Conservation (phyloP, 2,888 invertebrate genomes). For the Smittia aterrima region DNA sequence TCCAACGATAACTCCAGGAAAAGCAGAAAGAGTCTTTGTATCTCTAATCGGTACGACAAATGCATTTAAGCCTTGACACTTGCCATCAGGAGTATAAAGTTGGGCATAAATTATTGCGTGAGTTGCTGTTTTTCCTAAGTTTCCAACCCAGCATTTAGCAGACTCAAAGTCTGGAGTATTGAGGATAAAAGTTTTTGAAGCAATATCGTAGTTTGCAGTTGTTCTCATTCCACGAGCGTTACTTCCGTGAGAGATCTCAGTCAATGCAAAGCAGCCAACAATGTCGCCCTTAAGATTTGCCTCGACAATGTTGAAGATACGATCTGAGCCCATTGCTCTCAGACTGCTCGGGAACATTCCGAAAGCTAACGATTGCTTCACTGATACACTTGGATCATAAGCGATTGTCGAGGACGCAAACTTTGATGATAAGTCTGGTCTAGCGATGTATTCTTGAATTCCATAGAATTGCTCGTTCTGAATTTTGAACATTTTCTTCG, state of each 20-base stretch:
- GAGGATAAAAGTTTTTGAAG: slow-evolving; percentile 69
- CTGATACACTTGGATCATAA: slow-evolving; percentile 62
- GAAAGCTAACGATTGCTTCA: slow-evolving; percentile 66
- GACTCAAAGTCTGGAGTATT: slow-evolving; percentile 76
- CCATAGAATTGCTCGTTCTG: slow-evolving; percentile 64
- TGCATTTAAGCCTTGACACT: slow-evolving; percentile 79
- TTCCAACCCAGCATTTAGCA: slow-evolving; percentile 82
- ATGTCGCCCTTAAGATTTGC: slow-evolving; percentile 54
- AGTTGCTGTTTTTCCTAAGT: slow-evolving; percentile 62
- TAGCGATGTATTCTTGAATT: slow-evolving; percentile 57
- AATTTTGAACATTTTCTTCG: slow-evolving; percentile 63
- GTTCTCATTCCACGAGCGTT: slow-evolving; percentile 87
- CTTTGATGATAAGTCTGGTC: slow-evolving; percentile 57
- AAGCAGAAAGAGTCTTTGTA: slow-evolving; percentile 66
- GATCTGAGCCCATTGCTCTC: slow-evolving; percentile 63
- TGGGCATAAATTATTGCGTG: slow-evolving; percentile 88
- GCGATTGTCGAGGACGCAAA: slow-evolving; percentile 59
- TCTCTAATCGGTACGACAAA: slow-evolving; percentile 87
- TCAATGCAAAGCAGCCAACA: slow-evolving; percentile 76
- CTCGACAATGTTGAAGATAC: slow-evolving; percentile 59
- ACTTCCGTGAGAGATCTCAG: slow-evolving; percentile 88
- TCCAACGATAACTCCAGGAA: slow-evolving; percentile 79
- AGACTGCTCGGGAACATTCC: slow-evolving; percentile 67
- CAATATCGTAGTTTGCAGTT: slow-evolving; percentile 74
- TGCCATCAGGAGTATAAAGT: slow-evolving; percentile 73